Conservation (phyloP, 2,797 vertebrate genomes). For the Sebastes cheni region DNA sequence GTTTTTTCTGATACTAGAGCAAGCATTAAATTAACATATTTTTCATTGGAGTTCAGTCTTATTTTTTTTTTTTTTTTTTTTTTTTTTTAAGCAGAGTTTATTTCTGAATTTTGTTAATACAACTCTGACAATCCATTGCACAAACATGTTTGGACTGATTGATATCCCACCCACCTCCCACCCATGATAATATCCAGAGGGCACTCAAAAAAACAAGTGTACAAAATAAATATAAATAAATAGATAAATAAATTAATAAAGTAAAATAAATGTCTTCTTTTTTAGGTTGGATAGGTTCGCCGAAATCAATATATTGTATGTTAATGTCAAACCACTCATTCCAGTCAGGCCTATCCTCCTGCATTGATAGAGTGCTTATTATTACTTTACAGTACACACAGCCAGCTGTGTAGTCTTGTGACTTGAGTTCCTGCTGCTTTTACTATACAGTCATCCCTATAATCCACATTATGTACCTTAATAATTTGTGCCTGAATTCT, state of each 20-base stretch:
- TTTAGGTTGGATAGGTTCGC: too few relatives aligned
- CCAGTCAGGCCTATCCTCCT: not conserved
- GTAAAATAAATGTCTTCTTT: too few relatives aligned
- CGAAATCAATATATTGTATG: not conserved
- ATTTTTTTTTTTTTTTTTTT: rapidly evolving
- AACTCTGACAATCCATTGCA: too few relatives aligned
- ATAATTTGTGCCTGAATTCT: not conserved
- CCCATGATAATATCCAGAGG: too few relatives aligned
- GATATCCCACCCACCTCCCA: too few relatives aligned
- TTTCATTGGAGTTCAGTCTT: not conserved
- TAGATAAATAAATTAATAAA: too few relatives aligned
- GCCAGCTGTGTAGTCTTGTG: constrained; percentile 23
- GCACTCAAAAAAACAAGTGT: too few relatives aligned
- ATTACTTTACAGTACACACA: not conserved
- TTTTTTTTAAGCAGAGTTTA: too few relatives aligned
- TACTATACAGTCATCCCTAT: not conserved
- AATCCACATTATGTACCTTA: not conserved
- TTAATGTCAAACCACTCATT: not conserved
- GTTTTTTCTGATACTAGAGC: rapidly evolving
- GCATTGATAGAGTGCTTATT: not conserved
- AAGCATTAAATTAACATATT: not conserved
- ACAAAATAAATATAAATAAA: too few relatives aligned
- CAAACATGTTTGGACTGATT: too few relatives aligned
- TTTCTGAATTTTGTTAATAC: too few relatives aligned
- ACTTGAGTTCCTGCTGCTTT: constrained; percentile 34